Percentiles rank a stretch among this genome's conserved stretches.
phyloP scores from a whole-genome alignment of 2,113 vertebrate genomes.

The Parotia lawesii region DNA sequence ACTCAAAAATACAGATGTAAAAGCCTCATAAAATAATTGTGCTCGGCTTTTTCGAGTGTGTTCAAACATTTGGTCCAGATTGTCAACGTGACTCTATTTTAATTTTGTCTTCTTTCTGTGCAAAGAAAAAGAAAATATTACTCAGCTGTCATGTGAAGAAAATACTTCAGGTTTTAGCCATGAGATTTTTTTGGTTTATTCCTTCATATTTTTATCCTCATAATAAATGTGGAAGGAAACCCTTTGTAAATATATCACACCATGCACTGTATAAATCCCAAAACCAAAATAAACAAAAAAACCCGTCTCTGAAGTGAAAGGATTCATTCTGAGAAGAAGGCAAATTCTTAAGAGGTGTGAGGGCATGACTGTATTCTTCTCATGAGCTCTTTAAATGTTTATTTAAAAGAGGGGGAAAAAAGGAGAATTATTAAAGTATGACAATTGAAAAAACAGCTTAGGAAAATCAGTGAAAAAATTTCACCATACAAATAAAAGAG shows the following conservation, averaged over 20 bases:
- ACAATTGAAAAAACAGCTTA: fast-evolving
- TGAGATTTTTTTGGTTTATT: background rate
- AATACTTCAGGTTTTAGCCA: background rate
- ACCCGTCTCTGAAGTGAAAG: background rate
- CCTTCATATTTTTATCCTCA: background rate
- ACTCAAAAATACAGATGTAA: background rate
- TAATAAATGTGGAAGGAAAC: background rate
- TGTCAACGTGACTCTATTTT: background rate
- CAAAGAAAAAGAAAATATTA: background rate
- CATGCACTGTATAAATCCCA: background rate
- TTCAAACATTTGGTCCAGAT: background rate
- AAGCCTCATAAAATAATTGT: background rate
- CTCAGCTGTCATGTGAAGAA: background rate
- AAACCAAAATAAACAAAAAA: background rate
- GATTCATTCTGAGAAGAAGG: background rate
- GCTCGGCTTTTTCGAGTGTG: background rate
- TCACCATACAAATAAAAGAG: background rate
- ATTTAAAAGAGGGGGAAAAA: background rate
- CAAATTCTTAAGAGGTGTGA: background rate
- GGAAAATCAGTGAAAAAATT: background rate
- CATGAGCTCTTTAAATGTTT: background rate
- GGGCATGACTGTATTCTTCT: background rate
- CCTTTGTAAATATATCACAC: background rate
- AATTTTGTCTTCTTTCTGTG: background rate
- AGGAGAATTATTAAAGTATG: background rate